A percentile compares a stretch with the other conserved stretches of the same genome.
These are phyloP conservation scores for Dipus sagitta DNA, from an alignment of 2,797 vertebrate genomes.

Conservation along the genomic window DNA sequence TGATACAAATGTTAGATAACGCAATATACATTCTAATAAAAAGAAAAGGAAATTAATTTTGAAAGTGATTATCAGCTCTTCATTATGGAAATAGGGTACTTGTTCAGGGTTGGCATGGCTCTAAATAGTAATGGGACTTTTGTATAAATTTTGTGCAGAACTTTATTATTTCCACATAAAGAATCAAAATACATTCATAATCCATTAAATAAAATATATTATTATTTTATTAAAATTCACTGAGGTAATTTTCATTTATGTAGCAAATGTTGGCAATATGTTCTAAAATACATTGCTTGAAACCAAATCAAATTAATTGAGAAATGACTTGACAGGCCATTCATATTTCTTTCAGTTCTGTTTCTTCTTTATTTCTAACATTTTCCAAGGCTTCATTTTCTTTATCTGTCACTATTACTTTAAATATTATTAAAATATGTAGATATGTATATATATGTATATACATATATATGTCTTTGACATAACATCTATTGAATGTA, in stretches of 20 bases:
- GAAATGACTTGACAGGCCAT: conserved; percentile 1
- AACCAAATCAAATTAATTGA: conserved; percentile 43
- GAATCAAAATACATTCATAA: conserved; percentile 4
- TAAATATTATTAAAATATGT: conserved; percentile 38
- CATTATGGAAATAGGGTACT: neutral
- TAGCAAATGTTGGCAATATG: neutral
- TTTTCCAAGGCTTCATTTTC: neutral
- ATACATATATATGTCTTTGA: neutral
- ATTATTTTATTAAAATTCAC: conserved; percentile 50
- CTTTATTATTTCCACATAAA: conserved; percentile 38
- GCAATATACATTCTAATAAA: neutral
- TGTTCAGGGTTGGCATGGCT: neutral
- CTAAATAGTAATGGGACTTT: conserved; percentile 47
- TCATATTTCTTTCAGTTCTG: neutral
- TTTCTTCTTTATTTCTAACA: conserved; percentile 28
- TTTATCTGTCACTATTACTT: neutral
- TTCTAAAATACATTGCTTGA: conserved; percentile 35
- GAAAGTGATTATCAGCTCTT: conserved; percentile 19
- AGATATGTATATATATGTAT: neutral
- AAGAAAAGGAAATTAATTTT: conserved; percentile 1
- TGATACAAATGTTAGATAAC: neutral
- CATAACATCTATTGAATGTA: no score
- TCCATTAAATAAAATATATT: conserved; percentile 11
- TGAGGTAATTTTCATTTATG: neutral
- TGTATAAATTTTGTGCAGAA: conserved; percentile 37